Conservation (phyloP, 1,140 invertebrate genomes). For the Drosophila auraria region DNA sequence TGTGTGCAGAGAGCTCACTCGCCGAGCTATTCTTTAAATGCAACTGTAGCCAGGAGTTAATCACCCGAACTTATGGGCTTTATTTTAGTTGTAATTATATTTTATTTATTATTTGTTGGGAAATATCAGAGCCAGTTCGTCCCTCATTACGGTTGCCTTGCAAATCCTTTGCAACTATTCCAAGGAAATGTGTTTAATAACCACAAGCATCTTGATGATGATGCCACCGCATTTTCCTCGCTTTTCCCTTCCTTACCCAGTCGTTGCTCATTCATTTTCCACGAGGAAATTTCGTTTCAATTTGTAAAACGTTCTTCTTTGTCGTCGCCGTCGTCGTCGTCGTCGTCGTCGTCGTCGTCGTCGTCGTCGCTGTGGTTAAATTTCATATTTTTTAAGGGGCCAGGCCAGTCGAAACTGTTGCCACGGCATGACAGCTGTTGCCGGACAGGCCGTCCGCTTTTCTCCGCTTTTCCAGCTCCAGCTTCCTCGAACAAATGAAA, state of each 20-base stretch:
- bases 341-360: constrained; percentile 7
- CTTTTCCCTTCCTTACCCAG: background rate
- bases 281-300: constrained; percentile 69
- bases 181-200: background rate
- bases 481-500: constrained; percentile 62
- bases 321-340: constrained; percentile 6
- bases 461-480: background rate
- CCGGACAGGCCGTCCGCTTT: constrained; percentile 27
- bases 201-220: constrained; percentile 9
- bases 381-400: constrained; percentile 57
- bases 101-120: too few relatives aligned
- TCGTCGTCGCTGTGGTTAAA: constrained; percentile 46
- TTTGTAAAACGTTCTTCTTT: constrained; percentile 72
- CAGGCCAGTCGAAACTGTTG: constrained; percentile 41
- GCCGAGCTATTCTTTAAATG: background rate
- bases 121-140: too few relatives aligned
- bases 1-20: background rate
- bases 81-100: background rate
- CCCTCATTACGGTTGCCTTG: too few relatives aligned
- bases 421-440: constrained; percentile 72
- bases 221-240: constrained; percentile 7
- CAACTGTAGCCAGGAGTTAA: constrained; percentile 1
- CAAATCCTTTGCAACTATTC: too few relatives aligned
- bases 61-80: background rate
- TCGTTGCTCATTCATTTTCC: constrained; percentile 62